These are phyloP conservation scores for Lypha dubia DNA, from an alignment of 2,888 invertebrate genomes.

Conservation along the genomic window DNA sequence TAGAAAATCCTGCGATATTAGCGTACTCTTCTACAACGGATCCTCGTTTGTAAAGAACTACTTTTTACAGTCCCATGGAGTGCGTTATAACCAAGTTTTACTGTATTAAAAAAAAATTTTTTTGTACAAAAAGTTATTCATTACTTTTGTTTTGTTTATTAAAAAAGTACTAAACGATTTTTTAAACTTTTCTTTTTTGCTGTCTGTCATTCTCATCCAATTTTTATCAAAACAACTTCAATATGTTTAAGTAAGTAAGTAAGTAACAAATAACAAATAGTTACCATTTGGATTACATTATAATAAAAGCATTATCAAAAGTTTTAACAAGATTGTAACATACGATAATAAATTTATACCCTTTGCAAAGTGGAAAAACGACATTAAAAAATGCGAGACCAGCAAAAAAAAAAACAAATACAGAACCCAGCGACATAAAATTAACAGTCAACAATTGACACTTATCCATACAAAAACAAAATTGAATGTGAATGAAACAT, in stretches of 20 bases:
- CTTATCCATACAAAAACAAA: conserved; percentile 32
- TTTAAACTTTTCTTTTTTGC: conserved; percentile 35
- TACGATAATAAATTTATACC: conserved; percentile 61
- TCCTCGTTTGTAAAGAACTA: no score
- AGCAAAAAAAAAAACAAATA: conserved; percentile 36
- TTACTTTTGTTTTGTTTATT: conserved; percentile 5
- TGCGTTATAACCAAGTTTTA: no score
- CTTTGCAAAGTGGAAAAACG: conserved; percentile 16
- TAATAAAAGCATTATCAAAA: conserved; percentile 70
- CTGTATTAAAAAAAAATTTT: no score
- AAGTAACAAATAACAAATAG: conserved; percentile 49
- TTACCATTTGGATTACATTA: conserved; percentile 69
- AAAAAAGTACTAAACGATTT: conserved; percentile 39
- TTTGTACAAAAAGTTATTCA: background rate
- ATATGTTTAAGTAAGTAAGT: conserved; percentile 7
- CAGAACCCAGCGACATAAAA: conserved; percentile 53
- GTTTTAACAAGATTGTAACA: conserved; percentile 71
- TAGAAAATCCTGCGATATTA: no score
- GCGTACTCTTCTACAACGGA: no score
- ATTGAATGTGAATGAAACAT: conserved; percentile 10
- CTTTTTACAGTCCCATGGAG: no score
- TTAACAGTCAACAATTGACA: conserved; percentile 71
- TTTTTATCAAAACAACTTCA: conserved; percentile 21
- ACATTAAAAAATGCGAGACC: conserved; percentile 26
- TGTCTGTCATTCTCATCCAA: conserved; percentile 3